Base-by-base conservation (phyloP, 2,113 vertebrate species). In the Dendrocopos noguchii region DNA sequence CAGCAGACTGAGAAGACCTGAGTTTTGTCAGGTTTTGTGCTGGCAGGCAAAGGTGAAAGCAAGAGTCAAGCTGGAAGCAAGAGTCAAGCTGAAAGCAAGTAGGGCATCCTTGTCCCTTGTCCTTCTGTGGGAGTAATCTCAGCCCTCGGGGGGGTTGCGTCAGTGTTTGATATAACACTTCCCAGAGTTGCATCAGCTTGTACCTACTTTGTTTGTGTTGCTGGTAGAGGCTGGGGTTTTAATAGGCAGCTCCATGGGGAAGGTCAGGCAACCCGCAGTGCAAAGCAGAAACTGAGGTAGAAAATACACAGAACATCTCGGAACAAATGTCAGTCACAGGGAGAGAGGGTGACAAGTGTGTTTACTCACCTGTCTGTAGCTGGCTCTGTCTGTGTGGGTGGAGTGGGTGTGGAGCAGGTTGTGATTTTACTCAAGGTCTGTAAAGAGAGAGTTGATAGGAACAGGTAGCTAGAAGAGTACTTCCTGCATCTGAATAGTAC, bases 131-230 rank as follows among this genome's bases (percentile, higher is more conserved):
- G 53, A 90, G 87, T 56, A 91, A 68, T 76, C 1, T 0, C 2
- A 29, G 55, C 67, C 97, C 95, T 80, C 73, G 0, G 0, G 61
- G 79, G 93, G 57, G 84, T 96, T 97, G 87, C 96, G 82, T 91
- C 94, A 95, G 87, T 1, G 4, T 57, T 94, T 67, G 79, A 31
- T 84, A 47, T 28, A 10, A 59, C 92, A 4, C 84, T 95, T 90
- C 63, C 84, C 93, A 85, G 92, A 88, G 91, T 97, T 98, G 96
- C 97, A 68, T 97, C 97, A 97, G 95, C 83, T 78, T 14, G 8
- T 67, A 47, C 81, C 52, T 84, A 27, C 79, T 93, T 87, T 88
- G 91, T 95, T 92, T 95, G 84, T 3, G 6, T 50, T 77, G 90
- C 94, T 10, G 12, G 76, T 67, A 36, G 94, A 81, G 77, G 94